These are phyloP conservation scores for Acropternis orthonyx DNA, from an alignment of 2,797 vertebrate genomes.

Conservation along the genomic window DNA sequence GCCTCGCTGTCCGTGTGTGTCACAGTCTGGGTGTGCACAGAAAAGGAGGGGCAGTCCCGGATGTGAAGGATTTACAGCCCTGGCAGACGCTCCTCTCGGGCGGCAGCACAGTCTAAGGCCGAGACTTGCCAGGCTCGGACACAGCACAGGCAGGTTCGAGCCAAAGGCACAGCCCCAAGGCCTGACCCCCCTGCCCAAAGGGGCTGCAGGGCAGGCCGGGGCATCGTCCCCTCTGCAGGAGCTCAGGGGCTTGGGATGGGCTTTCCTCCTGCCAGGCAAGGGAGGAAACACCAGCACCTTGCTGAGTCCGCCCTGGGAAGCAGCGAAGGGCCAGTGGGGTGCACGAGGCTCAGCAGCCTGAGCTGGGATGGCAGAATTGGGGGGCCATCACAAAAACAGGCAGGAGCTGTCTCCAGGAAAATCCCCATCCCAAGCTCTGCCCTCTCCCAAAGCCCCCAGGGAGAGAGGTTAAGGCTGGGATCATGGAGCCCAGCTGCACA, in stretches of 20 bases:
- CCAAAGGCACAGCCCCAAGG: neutral
- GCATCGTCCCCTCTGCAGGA: neutral
- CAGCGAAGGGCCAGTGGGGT: neutral
- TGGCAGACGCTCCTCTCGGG: neutral
- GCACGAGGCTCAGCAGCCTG: rapidly evolving
- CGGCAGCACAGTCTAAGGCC: neutral
- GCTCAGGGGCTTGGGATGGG: rapidly evolving
- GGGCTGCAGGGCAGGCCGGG: neutral
- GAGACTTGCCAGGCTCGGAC: neutral
- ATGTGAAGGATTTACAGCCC: constrained; percentile 23
- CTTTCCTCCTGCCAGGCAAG: neutral
- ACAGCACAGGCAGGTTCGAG: neutral
- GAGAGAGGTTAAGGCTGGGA: rapidly evolving
- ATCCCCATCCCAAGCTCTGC: rapidly evolving
- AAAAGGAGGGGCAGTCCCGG: neutral
- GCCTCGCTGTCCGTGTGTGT: rapidly evolving
- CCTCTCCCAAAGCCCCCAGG: rapidly evolving
- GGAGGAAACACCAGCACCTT: neutral
- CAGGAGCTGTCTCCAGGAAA: rapidly evolving
- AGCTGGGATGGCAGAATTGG: neutral
- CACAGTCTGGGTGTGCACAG: neutral
- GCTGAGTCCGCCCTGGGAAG: neutral
- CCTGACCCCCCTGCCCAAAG: neutral
- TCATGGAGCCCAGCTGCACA: rapidly evolving
- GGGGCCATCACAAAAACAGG: neutral